Conservation (phyloP, 1,140 invertebrate species). For the Nephotettix cincticeps region DNA sequence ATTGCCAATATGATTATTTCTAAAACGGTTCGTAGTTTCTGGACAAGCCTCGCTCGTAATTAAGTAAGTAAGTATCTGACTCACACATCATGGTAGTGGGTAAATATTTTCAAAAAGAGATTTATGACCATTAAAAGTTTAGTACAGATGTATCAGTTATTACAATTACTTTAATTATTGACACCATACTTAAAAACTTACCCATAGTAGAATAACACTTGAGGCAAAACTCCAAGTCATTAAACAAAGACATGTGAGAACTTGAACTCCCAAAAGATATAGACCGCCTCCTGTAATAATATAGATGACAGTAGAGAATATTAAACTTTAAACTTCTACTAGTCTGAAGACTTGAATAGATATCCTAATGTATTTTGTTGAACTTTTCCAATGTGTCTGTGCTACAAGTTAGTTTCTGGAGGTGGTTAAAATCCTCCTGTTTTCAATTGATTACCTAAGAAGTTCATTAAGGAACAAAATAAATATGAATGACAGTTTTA, state of each 20-base stretch:
- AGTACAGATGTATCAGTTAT: background rate
- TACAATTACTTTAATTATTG: background rate
- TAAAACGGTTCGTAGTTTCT: background rate
- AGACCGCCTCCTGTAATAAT: slow-evolving; percentile 71
- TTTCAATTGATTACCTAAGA: too few relatives aligned
- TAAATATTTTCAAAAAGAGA: background rate
- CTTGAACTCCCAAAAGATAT: slow-evolving; percentile 82
- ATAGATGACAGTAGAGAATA: too few relatives aligned
- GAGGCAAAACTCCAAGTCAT: slow-evolving; percentile 67
- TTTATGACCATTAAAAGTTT: background rate
- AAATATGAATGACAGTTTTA: too few relatives aligned
- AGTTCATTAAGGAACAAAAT: too few relatives aligned
- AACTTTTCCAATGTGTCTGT: too few relatives aligned
- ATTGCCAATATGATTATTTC: too few relatives aligned
- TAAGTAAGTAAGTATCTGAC: background rate
- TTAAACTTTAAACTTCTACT: too few relatives aligned
- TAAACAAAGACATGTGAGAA: slow-evolving; percentile 68
- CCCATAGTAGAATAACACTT: slow-evolving; percentile 70
- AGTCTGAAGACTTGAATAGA: too few relatives aligned
- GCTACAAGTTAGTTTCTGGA: too few relatives aligned
- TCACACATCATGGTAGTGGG: background rate
- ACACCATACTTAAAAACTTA: slow-evolving; percentile 39
- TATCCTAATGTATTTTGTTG: too few relatives aligned
- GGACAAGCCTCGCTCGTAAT: background rate
- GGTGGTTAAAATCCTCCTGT: too few relatives aligned